Conservation (phyloP, 2,888 invertebrate species). For the Pomacea canaliculata region DNA sequence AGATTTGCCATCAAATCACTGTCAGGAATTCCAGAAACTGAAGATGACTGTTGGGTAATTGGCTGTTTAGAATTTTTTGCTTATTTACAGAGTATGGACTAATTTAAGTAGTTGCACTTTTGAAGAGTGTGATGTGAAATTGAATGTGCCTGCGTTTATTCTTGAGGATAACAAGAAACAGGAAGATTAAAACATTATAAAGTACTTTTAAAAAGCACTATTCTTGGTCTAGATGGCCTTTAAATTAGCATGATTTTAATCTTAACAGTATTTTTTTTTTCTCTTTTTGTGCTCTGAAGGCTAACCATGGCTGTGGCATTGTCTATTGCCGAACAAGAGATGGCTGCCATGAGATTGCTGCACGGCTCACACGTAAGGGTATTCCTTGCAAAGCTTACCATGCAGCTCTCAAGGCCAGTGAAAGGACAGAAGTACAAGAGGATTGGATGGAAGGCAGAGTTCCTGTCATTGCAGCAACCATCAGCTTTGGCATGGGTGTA, state of each 20-base stretch:
- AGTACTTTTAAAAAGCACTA: no score
- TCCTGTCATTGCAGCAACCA: constrained; percentile 94
- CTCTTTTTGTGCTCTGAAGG: constrained; percentile 37
- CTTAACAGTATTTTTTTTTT: no score
- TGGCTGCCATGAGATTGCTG: constrained; percentile 87
- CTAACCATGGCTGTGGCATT: constrained; percentile 80
- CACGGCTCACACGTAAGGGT: constrained; percentile 76
- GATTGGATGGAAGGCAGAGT: constrained; percentile 91
- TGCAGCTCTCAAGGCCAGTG: constrained; percentile 76
- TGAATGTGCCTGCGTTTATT: no score
- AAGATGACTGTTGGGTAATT: constrained; percentile 19
- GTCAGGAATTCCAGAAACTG: constrained; percentile 4
- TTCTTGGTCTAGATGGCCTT: no score
- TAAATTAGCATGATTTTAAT: no score
- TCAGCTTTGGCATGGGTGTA: constrained; percentile 99
- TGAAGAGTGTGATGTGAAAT: no score
- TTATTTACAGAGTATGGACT: constrained; percentile 42
- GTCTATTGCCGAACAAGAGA: constrained; percentile 95
- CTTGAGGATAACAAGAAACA: no score
- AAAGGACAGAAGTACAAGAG: constrained; percentile 85
- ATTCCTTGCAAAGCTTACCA: constrained; percentile 88
- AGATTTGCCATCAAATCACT: constrained; percentile 59
- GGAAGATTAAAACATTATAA: no score
- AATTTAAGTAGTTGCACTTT: no score
- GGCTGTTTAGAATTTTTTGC: neutral